These are phyloP conservation scores for Styela clava DNA, from an alignment of 23 tunicate genomes.

Conservation along the genomic window DNA sequence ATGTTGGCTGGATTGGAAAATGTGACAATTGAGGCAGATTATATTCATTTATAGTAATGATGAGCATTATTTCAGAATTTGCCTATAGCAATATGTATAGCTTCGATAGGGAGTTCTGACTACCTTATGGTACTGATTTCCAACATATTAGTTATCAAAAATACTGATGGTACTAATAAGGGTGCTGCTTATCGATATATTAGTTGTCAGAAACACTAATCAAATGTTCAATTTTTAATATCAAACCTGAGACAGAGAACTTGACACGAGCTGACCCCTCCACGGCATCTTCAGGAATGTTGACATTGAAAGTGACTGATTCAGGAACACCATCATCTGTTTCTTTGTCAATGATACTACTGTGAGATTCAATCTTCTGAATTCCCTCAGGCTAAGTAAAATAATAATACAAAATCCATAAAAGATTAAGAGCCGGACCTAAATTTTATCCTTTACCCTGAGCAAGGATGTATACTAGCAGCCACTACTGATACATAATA, in stretches of 20 bases:
- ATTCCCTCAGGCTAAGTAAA: conserved; percentile 77
- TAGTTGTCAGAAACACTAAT: not conserved
- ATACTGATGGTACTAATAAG: not conserved
- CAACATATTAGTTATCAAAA: no score
- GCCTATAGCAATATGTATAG: no score
- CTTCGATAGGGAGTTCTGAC: no score
- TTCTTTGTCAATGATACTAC: conserved; percentile 40
- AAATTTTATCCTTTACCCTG: not conserved
- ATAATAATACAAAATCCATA: no score
- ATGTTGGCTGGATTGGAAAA: no score
- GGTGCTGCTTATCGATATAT: not conserved
- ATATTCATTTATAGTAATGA: no score
- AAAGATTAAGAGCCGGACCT: no score
- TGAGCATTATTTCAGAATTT: no score
- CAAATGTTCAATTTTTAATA: no score
- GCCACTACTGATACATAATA: not conserved
- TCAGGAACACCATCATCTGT: not conserved
- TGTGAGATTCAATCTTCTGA: conserved; percentile 46
- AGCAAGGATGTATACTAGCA: not conserved
- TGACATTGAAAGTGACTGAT: conserved; percentile 17
- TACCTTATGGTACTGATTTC: no score
- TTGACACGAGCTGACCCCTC: conserved; percentile 60
- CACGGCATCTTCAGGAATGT: conserved; percentile 47
- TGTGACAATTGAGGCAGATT: no score
- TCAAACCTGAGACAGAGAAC: conserved; percentile 56